A percentile compares a stretch with the other conserved stretches of the same genome.
These are phyloP conservation scores for Diabrotica balteata DNA, from an alignment of 2,888 invertebrate genomes.

Conservation along the genomic window DNA sequence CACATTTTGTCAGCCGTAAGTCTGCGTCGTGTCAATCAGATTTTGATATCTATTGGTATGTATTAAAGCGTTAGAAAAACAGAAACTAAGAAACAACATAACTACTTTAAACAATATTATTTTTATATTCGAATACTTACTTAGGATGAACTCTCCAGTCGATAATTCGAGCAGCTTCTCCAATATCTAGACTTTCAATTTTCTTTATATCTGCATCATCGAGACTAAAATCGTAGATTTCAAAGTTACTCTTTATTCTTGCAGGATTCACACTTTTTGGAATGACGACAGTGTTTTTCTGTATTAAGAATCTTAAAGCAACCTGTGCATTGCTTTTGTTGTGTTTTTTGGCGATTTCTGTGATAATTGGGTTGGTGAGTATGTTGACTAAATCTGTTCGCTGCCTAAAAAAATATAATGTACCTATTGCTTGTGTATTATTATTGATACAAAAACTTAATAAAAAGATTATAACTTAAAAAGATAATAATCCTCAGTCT, in stretches of 20 bases:
- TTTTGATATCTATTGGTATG: too few species aligned
- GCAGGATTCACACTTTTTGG: constrained; percentile 80
- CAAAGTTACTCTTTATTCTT: constrained; percentile 76
- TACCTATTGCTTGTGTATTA: too few species aligned
- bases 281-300: constrained; percentile 75
- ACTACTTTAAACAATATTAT: too few species aligned
- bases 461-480: too few species aligned
- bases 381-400: constrained; percentile 60
- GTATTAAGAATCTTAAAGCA: constrained; percentile 73
- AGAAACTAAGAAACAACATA: too few species aligned
- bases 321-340: constrained; percentile 75
- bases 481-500: too few species aligned
- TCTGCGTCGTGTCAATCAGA: too few species aligned
- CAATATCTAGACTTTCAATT: constrained; percentile 69
- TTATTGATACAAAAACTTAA: too few species aligned
- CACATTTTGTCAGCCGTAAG: too few species aligned
- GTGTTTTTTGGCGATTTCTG: constrained; percentile 65
- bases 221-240: constrained; percentile 74
- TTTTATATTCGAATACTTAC: constrained; percentile 12
- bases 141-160: constrained; percentile 59
- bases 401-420: neutral
- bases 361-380: constrained; percentile 65
- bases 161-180: constrained; percentile 70
- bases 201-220: constrained; percentile 66
- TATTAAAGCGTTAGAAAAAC: too few species aligned